These are phyloP conservation scores for Aphelocoma californica DNA, from an alignment of 2,797 vertebrate genomes.

Conservation along the genomic window DNA sequence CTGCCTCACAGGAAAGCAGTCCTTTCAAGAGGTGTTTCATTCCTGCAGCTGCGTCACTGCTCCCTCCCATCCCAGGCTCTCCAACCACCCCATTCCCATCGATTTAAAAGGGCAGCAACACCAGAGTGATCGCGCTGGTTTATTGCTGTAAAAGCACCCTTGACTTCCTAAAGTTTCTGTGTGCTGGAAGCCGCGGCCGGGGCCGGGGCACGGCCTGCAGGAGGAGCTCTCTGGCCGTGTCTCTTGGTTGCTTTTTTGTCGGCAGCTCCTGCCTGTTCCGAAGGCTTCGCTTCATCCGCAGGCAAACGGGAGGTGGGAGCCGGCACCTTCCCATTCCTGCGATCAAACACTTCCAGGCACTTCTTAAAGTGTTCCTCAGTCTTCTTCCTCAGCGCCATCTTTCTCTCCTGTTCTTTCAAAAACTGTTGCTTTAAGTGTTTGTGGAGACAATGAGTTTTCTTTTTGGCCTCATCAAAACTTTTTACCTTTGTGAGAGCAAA, in stretches of 20 bases:
- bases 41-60: background rate
- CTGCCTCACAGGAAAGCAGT: background rate
- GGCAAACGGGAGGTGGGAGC: fast-evolving
- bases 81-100: background rate
- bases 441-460: background rate
- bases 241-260: background rate
- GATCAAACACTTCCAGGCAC: constrained; percentile 19
- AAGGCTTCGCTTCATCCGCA: fast-evolving
- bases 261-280: background rate
- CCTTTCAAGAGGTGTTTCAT: background rate
- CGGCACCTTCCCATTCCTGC: background rate
- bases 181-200: background rate
- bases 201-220: background rate
- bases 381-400: background rate
- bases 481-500: constrained; percentile 53
- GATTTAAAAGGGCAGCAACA: background rate
- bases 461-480: constrained; percentile 52
- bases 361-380: background rate
- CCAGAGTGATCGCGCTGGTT: background rate
- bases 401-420: constrained; percentile 49
- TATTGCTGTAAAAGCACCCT: background rate
- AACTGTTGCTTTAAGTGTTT: constrained; percentile 63
- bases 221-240: background rate
- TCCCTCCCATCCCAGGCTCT: background rate
- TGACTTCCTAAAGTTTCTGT: background rate